phyloP scores from a whole-genome alignment of 2,888 invertebrate species.

The Drosophila rubida region DNA sequence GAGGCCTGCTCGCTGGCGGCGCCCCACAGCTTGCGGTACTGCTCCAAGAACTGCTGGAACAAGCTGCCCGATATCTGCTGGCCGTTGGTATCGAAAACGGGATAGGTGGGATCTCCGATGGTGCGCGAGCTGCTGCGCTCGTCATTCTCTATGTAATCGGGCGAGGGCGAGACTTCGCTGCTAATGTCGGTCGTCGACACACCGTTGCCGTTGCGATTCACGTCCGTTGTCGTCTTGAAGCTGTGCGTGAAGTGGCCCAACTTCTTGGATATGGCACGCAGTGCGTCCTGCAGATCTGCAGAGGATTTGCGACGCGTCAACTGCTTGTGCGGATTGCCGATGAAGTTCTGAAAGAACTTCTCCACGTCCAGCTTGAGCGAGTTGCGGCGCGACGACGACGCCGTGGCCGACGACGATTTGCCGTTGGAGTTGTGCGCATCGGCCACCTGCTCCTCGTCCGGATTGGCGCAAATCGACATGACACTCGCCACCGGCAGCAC shows the following conservation, averaged over 20 bases:
- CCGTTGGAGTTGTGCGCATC: constrained; percentile 66
- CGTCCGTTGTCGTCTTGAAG: constrained; percentile 83
- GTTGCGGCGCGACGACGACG: constrained; percentile 61
- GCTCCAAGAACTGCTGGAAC: constrained; percentile 89
- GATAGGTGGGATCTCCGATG: constrained; percentile 92
- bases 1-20: constrained; percentile 74
- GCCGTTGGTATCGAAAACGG: constrained; percentile 91
- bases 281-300: constrained; percentile 88
- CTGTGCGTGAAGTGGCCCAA: constrained; percentile 86
- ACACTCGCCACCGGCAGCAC: constrained; percentile 90
- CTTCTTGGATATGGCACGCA: constrained; percentile 87
- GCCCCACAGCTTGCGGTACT: constrained; percentile 87
- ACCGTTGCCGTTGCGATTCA: constrained; percentile 71
- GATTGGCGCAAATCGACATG: constrained; percentile 90
- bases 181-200: constrained; percentile 29
- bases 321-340: constrained; percentile 81
- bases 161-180: constrained; percentile 60
- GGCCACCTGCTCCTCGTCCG: constrained; percentile 84
- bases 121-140: constrained; percentile 86
- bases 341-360: constrained; percentile 83
- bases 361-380: constrained; percentile 83
- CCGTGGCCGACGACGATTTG: constrained; percentile 41
- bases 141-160: constrained; percentile 78
- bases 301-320: constrained; percentile 86
- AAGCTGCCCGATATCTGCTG: constrained; percentile 90